phyloP scores from a whole-genome alignment of 2,888 invertebrate genomes.

The Latheticus oryzae region DNA sequence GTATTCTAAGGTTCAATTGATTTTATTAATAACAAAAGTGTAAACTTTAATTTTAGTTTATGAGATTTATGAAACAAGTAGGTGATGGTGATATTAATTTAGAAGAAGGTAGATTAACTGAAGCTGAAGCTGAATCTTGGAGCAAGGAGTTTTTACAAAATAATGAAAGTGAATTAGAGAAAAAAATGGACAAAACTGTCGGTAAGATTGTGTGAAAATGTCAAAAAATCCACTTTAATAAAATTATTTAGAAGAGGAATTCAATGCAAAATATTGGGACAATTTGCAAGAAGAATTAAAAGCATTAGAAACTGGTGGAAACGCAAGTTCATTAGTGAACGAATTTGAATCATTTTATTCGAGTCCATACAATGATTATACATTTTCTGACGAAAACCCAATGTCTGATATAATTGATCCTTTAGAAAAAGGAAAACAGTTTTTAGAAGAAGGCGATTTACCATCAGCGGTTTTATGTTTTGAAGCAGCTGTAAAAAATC shows the following conservation, averaged over 20 bases:
- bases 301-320: constrained; percentile 67
- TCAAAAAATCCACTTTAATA: neutral
- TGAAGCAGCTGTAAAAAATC: constrained; percentile 92
- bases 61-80: constrained; percentile 85
- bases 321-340: constrained; percentile 75
- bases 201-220: neutral
- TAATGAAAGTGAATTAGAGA: constrained; percentile 46
- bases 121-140: constrained; percentile 65
- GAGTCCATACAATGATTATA: constrained; percentile 75
- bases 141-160: constrained; percentile 64
- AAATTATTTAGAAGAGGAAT: constrained; percentile 62
- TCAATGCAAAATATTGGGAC: constrained; percentile 73
- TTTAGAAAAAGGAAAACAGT: constrained; percentile 86
- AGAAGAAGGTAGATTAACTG: constrained; percentile 65
- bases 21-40: too few species aligned
- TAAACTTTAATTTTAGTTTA: constrained; percentile 70
- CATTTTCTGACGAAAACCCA: constrained; percentile 87
- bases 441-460: constrained; percentile 87
- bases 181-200: constrained; percentile 48
- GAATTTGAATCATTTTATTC: constrained; percentile 74
- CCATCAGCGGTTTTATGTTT: constrained; percentile 96
- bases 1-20: constrained; percentile 77
- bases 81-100: constrained; percentile 75
- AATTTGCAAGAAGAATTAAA: constrained; percentile 82
- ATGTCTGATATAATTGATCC: constrained; percentile 82